Evolutionary conservation across 1,140 invertebrate species (phyloP), one percentile per base, ranked within the genome.

Genomic region (Zaprionus nigranus): DNA sequence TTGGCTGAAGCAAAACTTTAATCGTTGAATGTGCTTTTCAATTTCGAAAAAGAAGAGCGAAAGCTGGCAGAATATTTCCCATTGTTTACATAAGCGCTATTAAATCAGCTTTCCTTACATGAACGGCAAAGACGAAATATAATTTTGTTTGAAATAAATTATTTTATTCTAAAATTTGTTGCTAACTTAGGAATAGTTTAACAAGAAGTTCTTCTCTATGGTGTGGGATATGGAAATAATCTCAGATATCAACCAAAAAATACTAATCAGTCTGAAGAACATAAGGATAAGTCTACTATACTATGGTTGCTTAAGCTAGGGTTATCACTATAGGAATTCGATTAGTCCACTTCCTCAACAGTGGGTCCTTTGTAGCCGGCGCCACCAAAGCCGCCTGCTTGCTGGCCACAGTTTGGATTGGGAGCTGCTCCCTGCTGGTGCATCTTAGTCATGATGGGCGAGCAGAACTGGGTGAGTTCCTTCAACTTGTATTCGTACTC

Each of bases 281-380:
- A 46, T 46, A 46, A 11, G 6, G n/a, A 17, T 46, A 46, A 46
- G n/a, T 46, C n/a, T 3, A 46, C n/a, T 17, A 43, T 17, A n/a
- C n/a, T 43, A 43, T n/a, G 40, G 1, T 43, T n/a, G 15, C 6
- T 43, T 46, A 11, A 11, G 6, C n/a, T 46, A 17, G n/a, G n/a
- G 0, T 36, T 36, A 38, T 38, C 36, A 38, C 36, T 38, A 38
- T 17, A 9, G 28, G 61, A 64, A 54, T 70, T 34, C 7, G 9
- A n/a, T 94, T 95, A 96, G 90, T 96, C 95, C 26, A 96, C 96
- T 93, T 96, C 96, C 91, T 96, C 96, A 53, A 96, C 95, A 9
- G 95, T 96, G 38, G 95, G 95, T 56, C 95, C 95, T 30, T 85
- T 79, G 53, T 75, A 72, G 11, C 36, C 22, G 5, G 60, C 63